phyloP scores from a whole-genome alignment of 1,140 invertebrate genomes.

The Achatina immaculata region DNA sequence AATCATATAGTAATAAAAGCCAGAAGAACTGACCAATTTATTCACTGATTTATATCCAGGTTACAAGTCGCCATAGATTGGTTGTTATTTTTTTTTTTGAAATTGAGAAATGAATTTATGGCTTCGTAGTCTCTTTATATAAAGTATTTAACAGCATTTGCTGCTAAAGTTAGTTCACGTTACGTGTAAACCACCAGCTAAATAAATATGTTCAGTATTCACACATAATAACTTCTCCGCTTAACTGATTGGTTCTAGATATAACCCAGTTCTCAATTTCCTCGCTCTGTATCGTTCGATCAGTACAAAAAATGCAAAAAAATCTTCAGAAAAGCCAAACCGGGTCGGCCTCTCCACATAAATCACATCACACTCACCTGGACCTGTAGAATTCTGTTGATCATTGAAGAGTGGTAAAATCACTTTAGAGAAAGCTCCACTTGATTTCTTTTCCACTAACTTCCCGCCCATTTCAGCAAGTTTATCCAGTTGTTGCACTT shows the following conservation, averaged over 20 bases:
- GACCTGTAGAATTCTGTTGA: neutral
- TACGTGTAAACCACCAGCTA: too few species aligned
- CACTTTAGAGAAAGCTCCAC: neutral
- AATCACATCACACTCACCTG: constrained; percentile 1
- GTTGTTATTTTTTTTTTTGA: too few species aligned
- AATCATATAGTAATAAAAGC: too few species aligned
- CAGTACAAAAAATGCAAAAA: neutral
- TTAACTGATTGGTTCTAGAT: neutral
- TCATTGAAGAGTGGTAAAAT: constrained; percentile 4
- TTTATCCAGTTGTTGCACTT: constrained; percentile 20
- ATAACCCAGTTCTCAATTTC: too few species aligned
- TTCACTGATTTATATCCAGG: too few species aligned
- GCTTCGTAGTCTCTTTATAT: too few species aligned
- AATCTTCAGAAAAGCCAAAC: neutral
- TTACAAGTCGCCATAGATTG: too few species aligned
- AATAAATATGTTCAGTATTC: neutral
- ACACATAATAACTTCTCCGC: neutral
- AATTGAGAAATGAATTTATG: too few species aligned
- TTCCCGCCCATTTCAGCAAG: constrained; percentile 20
- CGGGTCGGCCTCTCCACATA: too few species aligned
- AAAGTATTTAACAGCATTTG: too few species aligned
- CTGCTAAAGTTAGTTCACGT: too few species aligned
- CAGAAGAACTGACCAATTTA: too few species aligned
- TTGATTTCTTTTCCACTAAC: neutral
- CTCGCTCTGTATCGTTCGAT: neutral